Evolutionary conservation across 1,140 invertebrate genomes (phyloP), one percentile per base, ranked within the genome.

Genomic region (Drosophila rhopaloa): DNA sequence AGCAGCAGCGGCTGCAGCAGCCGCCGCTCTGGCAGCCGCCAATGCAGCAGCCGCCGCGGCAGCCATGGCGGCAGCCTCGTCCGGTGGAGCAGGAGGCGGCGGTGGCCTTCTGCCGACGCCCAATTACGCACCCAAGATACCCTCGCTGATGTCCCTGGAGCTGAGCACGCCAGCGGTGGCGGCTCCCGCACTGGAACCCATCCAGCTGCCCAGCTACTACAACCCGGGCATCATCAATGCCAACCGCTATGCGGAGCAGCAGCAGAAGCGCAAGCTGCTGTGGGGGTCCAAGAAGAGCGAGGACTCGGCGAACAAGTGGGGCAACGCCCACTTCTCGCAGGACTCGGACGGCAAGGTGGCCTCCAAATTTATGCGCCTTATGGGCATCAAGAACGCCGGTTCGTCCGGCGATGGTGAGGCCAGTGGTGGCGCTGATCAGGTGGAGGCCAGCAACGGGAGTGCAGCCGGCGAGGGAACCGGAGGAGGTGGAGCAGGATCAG

Each of bases 331-430:
- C 29, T 98, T 98, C 92, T 95, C 96, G 0, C 95, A 97, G 86
- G 97, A 98, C 93, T 94, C 96, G 37, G 98, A 98, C 93, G 97
- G 97, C 43, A 94, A 97, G 93, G 96, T 98, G 62, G 96, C 97
- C 0, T 97, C 96, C n/a, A 99, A 99, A 93, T 99, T 99, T 93
- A 97, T 98, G 93, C 94, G 98, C 73, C 93, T 99, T 9, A 99
- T 99, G 98, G 98, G 98, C 43, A 98, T 99, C 48, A 98, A 92
- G 57, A 88, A 84, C 51, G 61, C 56, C 10, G 44, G 8, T 4
- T 24, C 59, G 1, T 44, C 65, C 43, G 54, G 47, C 32, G 60
- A 19, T 13, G 44, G 24, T n/a, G 57, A 29, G 11, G 27, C 37
- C 38, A 74, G 29, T 37, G 59, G 40, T 0, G 59, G 41, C n/a